phyloP scores from a whole-genome alignment of 2,113 vertebrate species.

The Rousettus leschenaultii region DNA sequence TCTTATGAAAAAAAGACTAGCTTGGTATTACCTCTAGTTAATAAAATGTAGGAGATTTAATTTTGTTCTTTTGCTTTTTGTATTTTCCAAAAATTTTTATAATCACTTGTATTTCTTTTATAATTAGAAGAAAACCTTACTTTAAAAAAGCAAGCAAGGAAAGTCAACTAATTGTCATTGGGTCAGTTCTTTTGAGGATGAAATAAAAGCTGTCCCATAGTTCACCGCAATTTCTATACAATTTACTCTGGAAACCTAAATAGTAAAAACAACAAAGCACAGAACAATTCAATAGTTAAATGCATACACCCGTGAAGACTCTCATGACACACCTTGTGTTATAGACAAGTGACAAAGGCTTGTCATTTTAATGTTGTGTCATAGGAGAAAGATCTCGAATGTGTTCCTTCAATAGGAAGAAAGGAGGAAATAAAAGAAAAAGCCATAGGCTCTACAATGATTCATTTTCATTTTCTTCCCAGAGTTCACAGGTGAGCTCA shows the following conservation, averaged over 20 bases:
- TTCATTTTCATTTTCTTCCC: slow-evolving; percentile 37
- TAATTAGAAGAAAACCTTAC: background rate
- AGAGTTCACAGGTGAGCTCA: slow-evolving; percentile 5
- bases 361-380: background rate
- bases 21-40: background rate
- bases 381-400: background rate
- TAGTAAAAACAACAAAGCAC: background rate
- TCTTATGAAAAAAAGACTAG: background rate
- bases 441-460: background rate
- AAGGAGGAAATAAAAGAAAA: background rate
- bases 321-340: background rate
- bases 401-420: background rate
- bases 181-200: background rate
- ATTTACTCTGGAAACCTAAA: background rate
- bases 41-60: background rate
- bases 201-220: background rate
- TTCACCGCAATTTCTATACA: background rate
- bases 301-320: background rate
- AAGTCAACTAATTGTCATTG: background rate
- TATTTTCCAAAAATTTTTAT: background rate
- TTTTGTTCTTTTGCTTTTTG: background rate
- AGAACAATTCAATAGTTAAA: background rate
- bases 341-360: background rate
- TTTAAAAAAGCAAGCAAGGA: background rate
- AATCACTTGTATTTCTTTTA: background rate